Conservation (phyloP, 2,797 vertebrate genomes). For the Cynodonichthys magdalenae region DNA sequence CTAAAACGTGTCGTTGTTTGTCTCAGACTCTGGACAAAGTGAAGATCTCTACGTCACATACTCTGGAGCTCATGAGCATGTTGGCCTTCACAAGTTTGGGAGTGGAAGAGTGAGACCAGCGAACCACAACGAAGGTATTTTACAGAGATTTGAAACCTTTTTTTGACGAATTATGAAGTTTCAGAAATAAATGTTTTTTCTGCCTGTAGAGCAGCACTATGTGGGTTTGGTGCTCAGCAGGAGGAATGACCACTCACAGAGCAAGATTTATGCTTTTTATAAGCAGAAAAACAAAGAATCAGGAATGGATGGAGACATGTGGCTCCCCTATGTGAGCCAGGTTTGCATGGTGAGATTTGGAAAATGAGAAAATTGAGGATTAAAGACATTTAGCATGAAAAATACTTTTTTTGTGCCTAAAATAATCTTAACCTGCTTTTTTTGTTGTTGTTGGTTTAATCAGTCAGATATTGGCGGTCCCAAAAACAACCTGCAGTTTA, state of each 20-base stretch:
- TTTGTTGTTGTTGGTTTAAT: neutral
- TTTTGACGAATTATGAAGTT: neutral
- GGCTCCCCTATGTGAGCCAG: constrained; percentile 72
- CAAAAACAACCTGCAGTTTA: constrained; percentile 63
- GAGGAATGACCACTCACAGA: constrained; percentile 3
- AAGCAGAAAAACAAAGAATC: constrained; percentile 54
- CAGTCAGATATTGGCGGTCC: constrained; percentile 75
- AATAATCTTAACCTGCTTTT: neutral
- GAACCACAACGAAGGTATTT: constrained; percentile 46
- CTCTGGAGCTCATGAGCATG: constrained; percentile 25
- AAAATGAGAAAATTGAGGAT: neutral
- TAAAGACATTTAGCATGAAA: no score
- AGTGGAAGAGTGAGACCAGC: neutral
- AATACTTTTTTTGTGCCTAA: neutral
- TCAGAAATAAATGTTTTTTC: neutral
- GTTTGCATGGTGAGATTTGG: constrained; percentile 74
- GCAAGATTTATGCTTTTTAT: constrained; percentile 75
- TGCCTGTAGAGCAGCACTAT: constrained; percentile 69
- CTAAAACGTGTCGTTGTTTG: neutral
- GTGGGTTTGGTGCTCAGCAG: constrained; percentile 59
- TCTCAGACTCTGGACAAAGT: constrained; percentile 26
- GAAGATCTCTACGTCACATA: constrained; percentile 57
- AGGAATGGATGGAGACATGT: constrained; percentile 29
- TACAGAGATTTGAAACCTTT: neutral
- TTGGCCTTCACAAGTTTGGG: constrained; percentile 67